These are phyloP conservation scores for pig (Sus scrofa) DNA, from an alignment of 2,113 vertebrate species.

Conservation along the genomic window DNA sequence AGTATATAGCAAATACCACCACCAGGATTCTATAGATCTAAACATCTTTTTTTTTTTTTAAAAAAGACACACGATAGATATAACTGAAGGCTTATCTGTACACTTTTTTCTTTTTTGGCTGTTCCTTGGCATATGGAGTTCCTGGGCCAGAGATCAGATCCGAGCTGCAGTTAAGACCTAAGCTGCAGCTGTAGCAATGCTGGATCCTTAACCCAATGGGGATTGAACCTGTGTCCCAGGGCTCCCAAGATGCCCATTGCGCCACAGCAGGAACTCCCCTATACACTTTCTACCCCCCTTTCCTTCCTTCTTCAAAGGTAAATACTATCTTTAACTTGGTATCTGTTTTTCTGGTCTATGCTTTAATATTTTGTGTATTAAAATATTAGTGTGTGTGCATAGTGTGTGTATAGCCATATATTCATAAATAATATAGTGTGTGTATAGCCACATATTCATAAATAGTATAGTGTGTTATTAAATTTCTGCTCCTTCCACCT, in stretches of 20 bases:
- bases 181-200: no score
- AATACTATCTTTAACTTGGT: neutral
- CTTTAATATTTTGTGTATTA: constrained; percentile 40
- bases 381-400: no score
- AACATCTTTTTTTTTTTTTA: neutral
- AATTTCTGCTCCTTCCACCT: neutral
- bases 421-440: neutral
- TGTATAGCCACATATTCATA: neutral
- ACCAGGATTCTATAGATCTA: neutral
- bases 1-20: neutral
- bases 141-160: no score
- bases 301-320: neutral
- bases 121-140: no score
- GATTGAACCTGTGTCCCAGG: no score
- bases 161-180: no score
- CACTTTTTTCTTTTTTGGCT: no score
- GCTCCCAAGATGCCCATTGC: no score
- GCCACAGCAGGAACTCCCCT: no score
- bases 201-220: no score
- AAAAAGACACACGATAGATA: constrained; percentile 3
- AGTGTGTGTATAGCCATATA: no score
- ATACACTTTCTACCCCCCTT: no score
- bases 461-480: neutral
- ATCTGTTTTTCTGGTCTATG: neutral
- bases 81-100: neutral